Conservation (phyloP, 2,113 vertebrate genomes). For the Vulpes ferrilata region DNA sequence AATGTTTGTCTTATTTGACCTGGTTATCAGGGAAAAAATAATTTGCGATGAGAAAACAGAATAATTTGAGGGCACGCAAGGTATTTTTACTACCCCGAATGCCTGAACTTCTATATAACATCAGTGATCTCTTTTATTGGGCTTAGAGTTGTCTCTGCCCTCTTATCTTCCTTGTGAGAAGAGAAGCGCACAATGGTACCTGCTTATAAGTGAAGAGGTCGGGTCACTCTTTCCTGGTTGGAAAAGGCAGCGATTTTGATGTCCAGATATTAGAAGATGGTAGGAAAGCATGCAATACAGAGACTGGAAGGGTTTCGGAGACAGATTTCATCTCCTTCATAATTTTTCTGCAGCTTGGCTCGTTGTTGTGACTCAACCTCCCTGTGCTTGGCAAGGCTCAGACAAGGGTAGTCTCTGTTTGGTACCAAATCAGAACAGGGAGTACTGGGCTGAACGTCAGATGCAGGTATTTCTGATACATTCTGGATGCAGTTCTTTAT, state of each 20-base stretch:
- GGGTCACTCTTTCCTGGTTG: not conserved
- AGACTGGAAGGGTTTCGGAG: not conserved
- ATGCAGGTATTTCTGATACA: constrained; percentile 71
- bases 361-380: constrained; percentile 72
- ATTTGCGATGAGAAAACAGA: not conserved
- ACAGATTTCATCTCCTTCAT: constrained; percentile 60
- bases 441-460: constrained; percentile 66
- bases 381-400: constrained; percentile 65
- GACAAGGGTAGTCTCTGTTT: constrained; percentile 68
- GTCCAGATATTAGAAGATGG: not conserved
- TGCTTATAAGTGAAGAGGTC: not conserved
- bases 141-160: not conserved
- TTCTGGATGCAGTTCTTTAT: constrained; percentile 60
- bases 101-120: not conserved
- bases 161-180: not conserved
- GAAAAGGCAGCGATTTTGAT: constrained; percentile 12
- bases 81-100: not conserved
- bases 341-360: constrained; percentile 60
- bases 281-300: constrained; percentile 1
- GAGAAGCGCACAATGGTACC: not conserved
- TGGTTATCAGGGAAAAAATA: not conserved
- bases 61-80: not conserved
- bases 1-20: not conserved
- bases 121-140: not conserved
- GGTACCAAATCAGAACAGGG: constrained; percentile 61